Evolutionary conservation across 2,113 vertebrate genomes (phyloP).

Genomic region (Diadophis punctatus): DNA sequence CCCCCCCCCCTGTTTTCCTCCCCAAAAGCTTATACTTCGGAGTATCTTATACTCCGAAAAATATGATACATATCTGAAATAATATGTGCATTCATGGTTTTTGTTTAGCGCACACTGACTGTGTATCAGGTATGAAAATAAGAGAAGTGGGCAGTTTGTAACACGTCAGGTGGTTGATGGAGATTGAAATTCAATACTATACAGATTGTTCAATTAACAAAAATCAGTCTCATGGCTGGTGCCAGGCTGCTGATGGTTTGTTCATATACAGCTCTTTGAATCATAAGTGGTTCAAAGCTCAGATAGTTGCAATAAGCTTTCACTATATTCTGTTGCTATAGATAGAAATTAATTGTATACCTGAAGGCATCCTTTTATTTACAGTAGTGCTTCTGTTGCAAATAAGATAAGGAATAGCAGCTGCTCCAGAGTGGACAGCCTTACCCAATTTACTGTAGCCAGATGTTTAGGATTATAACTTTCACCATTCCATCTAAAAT

Average conservation of each 20-base stretch:
- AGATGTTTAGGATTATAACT: not conserved
- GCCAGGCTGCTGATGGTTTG: not conserved
- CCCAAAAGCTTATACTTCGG: no score
- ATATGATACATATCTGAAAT: not conserved
- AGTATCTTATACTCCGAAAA: no score
- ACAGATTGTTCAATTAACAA: not conserved
- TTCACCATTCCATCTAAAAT: not conserved
- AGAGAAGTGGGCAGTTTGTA: not conserved
- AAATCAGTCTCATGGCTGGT: not conserved
- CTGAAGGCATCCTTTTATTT: not conserved
- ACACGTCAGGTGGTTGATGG: not conserved
- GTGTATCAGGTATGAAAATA: not conserved
- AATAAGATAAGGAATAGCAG: not conserved
- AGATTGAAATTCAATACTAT: not conserved
- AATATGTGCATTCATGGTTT: not conserved
- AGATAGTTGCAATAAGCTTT: not conserved
- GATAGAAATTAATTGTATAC: no score
- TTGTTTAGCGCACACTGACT: not conserved
- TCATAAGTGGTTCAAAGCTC: not conserved
- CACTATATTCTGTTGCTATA: not conserved
- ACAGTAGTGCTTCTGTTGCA: not conserved
- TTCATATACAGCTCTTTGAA: not conserved
- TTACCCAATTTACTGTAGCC: not conserved
- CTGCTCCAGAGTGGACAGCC: not conserved
- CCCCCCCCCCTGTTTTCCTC: no score